A percentile compares a stretch with the other conserved stretches of the same genome.
Conservation (phyloP, 2,113 vertebrate genomes). For the Onychorhynchus coronatus region DNA sequence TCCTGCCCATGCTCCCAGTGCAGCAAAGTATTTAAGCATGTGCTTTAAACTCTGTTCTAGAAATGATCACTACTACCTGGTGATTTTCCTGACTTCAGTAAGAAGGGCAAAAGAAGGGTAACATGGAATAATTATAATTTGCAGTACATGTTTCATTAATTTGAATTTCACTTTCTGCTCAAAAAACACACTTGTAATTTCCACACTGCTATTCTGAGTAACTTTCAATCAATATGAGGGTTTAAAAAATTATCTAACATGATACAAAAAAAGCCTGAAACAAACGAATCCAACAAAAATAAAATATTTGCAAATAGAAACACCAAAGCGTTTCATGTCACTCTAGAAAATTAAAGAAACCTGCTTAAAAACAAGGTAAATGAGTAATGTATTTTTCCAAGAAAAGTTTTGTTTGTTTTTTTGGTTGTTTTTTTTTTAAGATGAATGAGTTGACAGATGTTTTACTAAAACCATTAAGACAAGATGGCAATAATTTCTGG, state of each 20-base stretch:
- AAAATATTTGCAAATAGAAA: slow-evolving; percentile 60
- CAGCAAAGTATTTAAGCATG: slow-evolving; percentile 24
- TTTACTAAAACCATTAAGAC: slow-evolving; percentile 70
- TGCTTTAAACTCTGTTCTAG: slow-evolving; percentile 29
- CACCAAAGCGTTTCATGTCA: slow-evolving; percentile 58
- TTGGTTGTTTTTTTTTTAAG: neutral
- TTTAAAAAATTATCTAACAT: neutral
- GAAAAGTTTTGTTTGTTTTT: neutral
- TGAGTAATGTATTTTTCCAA: slow-evolving; percentile 47
- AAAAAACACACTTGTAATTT: neutral
- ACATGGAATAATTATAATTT: neutral
- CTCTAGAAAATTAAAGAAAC: slow-evolving; percentile 66
- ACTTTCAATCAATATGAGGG: slow-evolving; percentile 65
- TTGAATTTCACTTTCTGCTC: slow-evolving; percentile 18
- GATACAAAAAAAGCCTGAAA: slow-evolving; percentile 59
- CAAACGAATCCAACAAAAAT: slow-evolving; percentile 60
- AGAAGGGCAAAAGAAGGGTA: neutral
- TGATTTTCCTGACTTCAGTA: neutral
- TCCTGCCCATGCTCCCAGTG: neutral
- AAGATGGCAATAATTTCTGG: slow-evolving; percentile 67
- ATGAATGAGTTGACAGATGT: slow-evolving; percentile 71
- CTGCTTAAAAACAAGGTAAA: slow-evolving; percentile 61
- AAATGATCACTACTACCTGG: neutral
- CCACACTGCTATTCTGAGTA: slow-evolving; percentile 34
- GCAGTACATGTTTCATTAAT: neutral